Evolutionary conservation across 2,113 vertebrate species (phyloP).

Genomic region (Phalacrocorax brasilianus): DNA sequence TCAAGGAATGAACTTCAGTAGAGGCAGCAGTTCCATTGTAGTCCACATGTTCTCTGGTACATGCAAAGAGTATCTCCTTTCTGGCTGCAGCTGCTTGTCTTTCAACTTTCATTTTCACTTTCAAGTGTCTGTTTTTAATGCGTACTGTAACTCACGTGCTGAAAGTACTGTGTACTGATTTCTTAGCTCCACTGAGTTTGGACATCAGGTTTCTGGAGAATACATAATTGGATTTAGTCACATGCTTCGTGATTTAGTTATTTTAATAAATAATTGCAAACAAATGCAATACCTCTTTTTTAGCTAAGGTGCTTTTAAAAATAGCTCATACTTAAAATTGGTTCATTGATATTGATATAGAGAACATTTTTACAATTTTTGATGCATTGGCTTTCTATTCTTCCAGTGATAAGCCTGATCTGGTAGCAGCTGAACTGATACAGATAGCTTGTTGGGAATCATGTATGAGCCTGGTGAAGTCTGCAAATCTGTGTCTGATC

Average conservation of each 20-base stretch:
- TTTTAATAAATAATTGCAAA: background rate
- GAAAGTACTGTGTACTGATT: background rate
- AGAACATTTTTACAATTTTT: background rate
- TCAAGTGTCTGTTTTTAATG: background rate
- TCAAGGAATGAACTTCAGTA: background rate
- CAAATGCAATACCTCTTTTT: background rate
- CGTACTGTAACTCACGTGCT: background rate
- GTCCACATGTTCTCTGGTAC: background rate
- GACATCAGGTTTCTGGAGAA: background rate
- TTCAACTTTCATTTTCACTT: slow-evolving; percentile 32
- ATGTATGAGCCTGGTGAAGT: background rate
- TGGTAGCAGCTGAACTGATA: background rate
- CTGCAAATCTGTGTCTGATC: background rate
- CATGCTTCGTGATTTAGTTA: background rate
- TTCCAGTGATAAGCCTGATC: background rate
- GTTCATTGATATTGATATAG: background rate
- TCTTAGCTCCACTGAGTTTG: background rate
- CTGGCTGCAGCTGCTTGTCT: background rate
- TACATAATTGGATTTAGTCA: background rate
- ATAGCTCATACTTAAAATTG: background rate
- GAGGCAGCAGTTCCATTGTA: background rate
- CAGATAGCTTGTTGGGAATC: background rate
- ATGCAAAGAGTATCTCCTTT: background rate
- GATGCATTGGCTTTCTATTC: background rate
- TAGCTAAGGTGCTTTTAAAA: background rate